A percentile compares a stretch with the other conserved stretches of the same genome.
phyloP scores from a whole-genome alignment of 2,888 invertebrate genomes.

The Anagyrus pseudococci region DNA sequence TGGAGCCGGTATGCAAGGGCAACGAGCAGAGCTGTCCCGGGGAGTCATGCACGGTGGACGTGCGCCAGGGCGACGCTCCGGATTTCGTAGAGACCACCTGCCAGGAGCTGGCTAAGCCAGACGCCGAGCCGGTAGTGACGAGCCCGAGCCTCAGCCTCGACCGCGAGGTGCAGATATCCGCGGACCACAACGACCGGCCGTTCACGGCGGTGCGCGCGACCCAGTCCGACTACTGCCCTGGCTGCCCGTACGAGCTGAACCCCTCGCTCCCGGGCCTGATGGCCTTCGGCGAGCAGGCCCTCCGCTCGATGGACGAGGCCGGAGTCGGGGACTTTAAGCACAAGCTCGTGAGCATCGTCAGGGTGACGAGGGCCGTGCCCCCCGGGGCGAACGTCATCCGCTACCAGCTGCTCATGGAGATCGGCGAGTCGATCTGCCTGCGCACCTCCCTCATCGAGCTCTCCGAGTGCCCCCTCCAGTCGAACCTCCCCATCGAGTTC shows the following conservation, averaged over 20 bases:
- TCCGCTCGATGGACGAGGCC: constrained; percentile 51
- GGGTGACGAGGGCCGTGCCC: constrained; percentile 53
- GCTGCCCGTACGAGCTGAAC: constrained; percentile 57
- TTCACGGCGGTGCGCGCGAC: constrained; percentile 54
- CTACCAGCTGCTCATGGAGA: constrained; percentile 52
- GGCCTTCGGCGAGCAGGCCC: constrained; percentile 49
- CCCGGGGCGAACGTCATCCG: constrained; percentile 50
- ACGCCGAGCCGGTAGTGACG: constrained; percentile 32
- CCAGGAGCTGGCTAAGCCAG: not conserved
- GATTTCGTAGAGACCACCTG: not conserved
- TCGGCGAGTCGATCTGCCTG: constrained; percentile 55
- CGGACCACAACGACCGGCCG: constrained; percentile 51
- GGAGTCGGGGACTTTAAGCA: constrained; percentile 52
- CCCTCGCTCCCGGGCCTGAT: constrained; percentile 53
- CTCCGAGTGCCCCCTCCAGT: constrained; percentile 49
- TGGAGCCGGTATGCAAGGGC: constrained; percentile 49
- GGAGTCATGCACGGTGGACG: constrained; percentile 52
- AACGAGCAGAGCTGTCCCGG: constrained; percentile 48
- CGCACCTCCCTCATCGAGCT: constrained; percentile 47
- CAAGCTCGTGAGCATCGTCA: constrained; percentile 49
- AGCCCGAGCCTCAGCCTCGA: constrained; percentile 47
- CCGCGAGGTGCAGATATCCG: constrained; percentile 51
- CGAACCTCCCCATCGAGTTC: constrained; percentile 46
- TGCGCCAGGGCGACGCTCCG: constrained; percentile 48
- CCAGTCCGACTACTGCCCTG: constrained; percentile 52